Evolutionary conservation across 2,113 vertebrate genomes (phyloP).

Genomic region (Irena cyanogastra): DNA sequence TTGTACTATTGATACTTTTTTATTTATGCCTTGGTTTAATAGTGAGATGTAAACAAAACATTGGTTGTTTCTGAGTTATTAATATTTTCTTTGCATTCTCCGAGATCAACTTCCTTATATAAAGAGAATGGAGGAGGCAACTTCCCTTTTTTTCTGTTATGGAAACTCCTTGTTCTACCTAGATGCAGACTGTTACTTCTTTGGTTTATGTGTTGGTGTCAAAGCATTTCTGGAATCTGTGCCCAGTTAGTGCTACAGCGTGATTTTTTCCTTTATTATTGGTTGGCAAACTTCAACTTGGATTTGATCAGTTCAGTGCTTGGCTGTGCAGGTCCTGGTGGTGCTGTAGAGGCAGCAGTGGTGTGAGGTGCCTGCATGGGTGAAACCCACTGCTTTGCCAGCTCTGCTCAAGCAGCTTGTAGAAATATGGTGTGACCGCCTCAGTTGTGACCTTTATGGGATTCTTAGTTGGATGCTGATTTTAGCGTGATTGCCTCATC

Average conservation of each 20-base stretch:
- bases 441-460: not conserved
- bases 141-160: not conserved
- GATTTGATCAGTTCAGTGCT: not conserved
- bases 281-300: not conserved
- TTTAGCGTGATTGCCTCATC: not conserved
- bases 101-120: not conserved
- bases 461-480: not conserved
- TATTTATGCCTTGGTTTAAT: not conserved
- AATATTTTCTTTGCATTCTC: not conserved
- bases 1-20: not conserved
- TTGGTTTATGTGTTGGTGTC: not conserved
- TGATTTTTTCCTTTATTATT: not conserved
- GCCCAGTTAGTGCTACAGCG: fast-evolving
- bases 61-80: not conserved
- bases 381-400: not conserved
- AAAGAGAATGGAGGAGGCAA: not conserved
- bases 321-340: not conserved
- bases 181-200: not conserved
- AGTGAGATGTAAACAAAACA: not conserved
- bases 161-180: not conserved
- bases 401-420: not conserved
- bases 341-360: not conserved
- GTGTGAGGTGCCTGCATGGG: not conserved
- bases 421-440: not conserved
- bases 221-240: not conserved